Base-by-base conservation (phyloP, 2,888 invertebrate genomes). In the Oscheius sp. region DNA sequence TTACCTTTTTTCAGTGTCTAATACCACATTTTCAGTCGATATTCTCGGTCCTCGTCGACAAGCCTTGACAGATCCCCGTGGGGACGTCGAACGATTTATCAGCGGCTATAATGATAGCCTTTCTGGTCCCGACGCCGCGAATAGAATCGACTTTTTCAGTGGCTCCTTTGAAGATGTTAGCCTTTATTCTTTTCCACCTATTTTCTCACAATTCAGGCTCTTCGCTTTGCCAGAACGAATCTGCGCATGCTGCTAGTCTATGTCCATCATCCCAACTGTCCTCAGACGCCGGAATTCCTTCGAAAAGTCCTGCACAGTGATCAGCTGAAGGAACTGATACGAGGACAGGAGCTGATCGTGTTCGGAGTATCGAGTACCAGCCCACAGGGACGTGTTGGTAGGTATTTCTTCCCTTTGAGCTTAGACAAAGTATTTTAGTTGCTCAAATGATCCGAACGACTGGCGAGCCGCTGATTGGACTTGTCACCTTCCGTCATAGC, bases 341-440 rank as follows among this genome's bases (percentile, higher is more conserved):
- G 13, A 1, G 37, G 21, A n/a, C 59, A 71, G 33, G 60, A 74
- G 29, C 32, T 78, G 35, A 47, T 70, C 58, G 70, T 78, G 21
- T 78, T 70, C 59, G 78, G 78, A 11, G 66, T 63, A 21, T 74
- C 78, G n/a, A 50, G 48, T n/a, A 65, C 57, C 13, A 62, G 71
- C 21, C 66, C 76, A 11, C 76, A 78, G 33, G 78, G 72, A 2
- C 11, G 51, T 50, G 62, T 57, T 10, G 53, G 60, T 72, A 21
- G 4, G 70, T 71, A 32, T 33, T 33, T 29, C 11, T 11, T 42
- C 11, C 11, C 48, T 53, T 33, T 66, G 11, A n/a, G 21, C 9
- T 35, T 33, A 32, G 21, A 13, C 10, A 4, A 59, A 13, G 13
- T 4, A 9, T 47, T 71, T 58, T 29, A 71, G 70, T 71, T 4